Evolutionary conservation across 2,888 invertebrate species (phyloP), one percentile per base, ranked within the genome.

Genomic region (Chrysina gloriosa): DNA sequence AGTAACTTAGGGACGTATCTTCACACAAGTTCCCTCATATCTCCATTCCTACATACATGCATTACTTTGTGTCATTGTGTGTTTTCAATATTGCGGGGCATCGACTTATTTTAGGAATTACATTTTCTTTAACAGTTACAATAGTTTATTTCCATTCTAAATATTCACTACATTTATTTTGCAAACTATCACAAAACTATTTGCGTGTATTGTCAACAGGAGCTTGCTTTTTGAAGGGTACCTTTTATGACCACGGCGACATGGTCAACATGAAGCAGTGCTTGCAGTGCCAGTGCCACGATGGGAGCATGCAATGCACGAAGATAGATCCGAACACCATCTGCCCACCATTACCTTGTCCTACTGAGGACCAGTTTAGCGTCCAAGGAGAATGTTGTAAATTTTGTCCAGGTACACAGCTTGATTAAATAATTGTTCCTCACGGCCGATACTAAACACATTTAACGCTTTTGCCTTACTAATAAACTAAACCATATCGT

Each of bases 381-480:
- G 92, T 93, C 70, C 90, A 92, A 56, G 94, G 92, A 69, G 92
- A 94, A 83, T 96, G 95, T 85, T 96, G 96, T 87, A 93, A 93
- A 82, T 92, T 93, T 81, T 96, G 96, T 83, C 92, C 92, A 85
- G 95, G 95, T 93, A 83, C 73, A 63, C 25, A 14, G 9, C n/a
- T 27, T 9, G 14, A 47, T 2, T 7, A 48, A 52, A 39, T 6
- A 50, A 21, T 14, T 21, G 19, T 29, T 27, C 9, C n/a, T 65
- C 29, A 45, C 23, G 9, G 23, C 25, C 31, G 9, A 27, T 25
- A 61, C 42, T 61, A 29, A 61, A 61, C 36, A 16, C 19, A 31
- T 45, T 64, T 36, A 34, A 50, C 27, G 58, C 58, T 61, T 45
- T 39, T 42, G 23, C 21, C 65, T 39, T n/a, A 52, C 52, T 65